phyloP scores from a whole-genome alignment of 2,113 vertebrate genomes.

The Nematolebias whitei region DNA sequence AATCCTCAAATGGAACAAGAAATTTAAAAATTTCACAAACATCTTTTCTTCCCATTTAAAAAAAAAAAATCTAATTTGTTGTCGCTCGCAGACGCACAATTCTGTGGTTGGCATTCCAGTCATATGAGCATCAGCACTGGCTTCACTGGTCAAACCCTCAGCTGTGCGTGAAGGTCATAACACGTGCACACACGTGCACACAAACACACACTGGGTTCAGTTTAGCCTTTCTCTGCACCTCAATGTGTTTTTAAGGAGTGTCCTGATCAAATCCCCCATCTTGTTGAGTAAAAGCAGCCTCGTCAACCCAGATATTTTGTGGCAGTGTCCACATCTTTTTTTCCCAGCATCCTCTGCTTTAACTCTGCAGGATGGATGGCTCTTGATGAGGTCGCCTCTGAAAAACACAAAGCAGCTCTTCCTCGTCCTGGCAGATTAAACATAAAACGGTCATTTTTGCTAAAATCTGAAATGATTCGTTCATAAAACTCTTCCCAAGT shows the following conservation, averaged over 20 bases:
- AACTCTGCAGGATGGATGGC: background rate
- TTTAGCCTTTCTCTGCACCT: slow-evolving; percentile 30
- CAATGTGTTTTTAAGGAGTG: slow-evolving; percentile 30
- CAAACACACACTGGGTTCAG: slow-evolving; percentile 16
- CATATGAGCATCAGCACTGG: slow-evolving; percentile 38
- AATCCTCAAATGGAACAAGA: background rate
- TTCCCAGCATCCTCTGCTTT: background rate
- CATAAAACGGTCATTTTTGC: no score
- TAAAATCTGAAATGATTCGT: no score
- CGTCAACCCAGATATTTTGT: slow-evolving; percentile 15
- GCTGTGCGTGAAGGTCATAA: slow-evolving; percentile 67
- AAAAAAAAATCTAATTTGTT: background rate
- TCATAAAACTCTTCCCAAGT: no score
- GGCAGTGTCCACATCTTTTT: slow-evolving; percentile 1
- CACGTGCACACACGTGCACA: slow-evolving; percentile 17
- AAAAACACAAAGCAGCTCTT: no score
- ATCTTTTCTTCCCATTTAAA: background rate
- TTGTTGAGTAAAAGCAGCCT: slow-evolving; percentile 15
- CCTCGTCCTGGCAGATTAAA: no score
- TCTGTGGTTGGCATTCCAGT: slow-evolving; percentile 54
- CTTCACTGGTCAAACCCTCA: slow-evolving; percentile 54
- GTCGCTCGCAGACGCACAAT: background rate
- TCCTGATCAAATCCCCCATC: slow-evolving; percentile 23
- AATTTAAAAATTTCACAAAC: background rate
- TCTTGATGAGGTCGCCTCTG: background rate